Base-by-base conservation (phyloP, 2,888 invertebrate species). In the Drosophila helvetica region DNA sequence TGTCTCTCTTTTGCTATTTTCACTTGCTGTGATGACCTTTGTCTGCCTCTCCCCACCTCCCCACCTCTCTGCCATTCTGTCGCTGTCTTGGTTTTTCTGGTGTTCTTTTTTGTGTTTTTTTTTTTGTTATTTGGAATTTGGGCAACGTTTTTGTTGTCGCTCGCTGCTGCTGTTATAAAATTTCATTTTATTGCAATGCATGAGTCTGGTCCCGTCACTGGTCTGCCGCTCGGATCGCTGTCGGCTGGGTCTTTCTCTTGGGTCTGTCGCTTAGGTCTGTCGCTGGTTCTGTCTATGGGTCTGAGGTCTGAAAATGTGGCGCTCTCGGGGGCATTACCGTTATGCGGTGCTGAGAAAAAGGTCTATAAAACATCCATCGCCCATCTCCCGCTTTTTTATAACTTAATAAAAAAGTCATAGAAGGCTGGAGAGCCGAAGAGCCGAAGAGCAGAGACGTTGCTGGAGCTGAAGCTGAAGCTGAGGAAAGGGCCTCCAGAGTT, bases 101-200 rank as follows among this genome's bases (percentile, higher is more conserved):
- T 50, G 43, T 46, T 58, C 58, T 54, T 61, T 48, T 51, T n/a
- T n/a, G n/a, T n/a, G n/a, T n/a, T 53, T 71, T 56, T 61, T 38
- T 60, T 58, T 45, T 19, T 19, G 19, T 1, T 2, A 19, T 55
- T 56, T 47, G 59, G 66, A 66, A 76, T 59, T 77, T 63, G 64
- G 72, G 63, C 60, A 66, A 66, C 47, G 54, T 65, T 68, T 68
- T 59, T 66, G 62, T 65, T 62, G 62, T 52, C 62, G 50, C 30
- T 59, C 54, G 30, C 42, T 65, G 57, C 46, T 30, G 19, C 51
- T 59, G 68, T 79, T 82, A 85, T 85, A 85, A 85, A 85, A 82
- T 78, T 78, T 63, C 59, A 78, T 82, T 85, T 88, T 88, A 88
- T 88, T 88, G 84, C 88, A 85, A 83, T 83, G 64, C 63, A 72